phyloP scores from a whole-genome alignment of 2,888 invertebrate genomes.

The Lasioglossum villosulum region DNA sequence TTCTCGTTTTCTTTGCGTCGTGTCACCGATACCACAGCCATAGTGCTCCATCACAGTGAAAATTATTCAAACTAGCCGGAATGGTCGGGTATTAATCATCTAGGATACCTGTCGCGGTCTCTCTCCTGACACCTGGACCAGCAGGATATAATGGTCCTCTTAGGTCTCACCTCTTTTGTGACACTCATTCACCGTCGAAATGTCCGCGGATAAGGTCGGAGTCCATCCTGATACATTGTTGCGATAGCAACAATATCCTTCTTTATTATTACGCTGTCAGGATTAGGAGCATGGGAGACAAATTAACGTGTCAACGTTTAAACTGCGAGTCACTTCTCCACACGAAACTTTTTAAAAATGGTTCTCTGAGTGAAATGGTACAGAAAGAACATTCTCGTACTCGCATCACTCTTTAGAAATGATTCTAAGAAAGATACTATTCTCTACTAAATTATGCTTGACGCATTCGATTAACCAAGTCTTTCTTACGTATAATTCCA shows the following conservation, averaged over 20 bases:
- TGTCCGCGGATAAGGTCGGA: background rate
- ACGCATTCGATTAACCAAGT: background rate
- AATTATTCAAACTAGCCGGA: conserved; percentile 36
- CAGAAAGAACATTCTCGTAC: background rate
- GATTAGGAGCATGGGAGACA: background rate
- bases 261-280: conserved; percentile 4
- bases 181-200: background rate
- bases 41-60: conserved; percentile 32
- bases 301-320: background rate
- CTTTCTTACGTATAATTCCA: background rate
- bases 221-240: background rate
- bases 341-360: background rate
- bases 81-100: conserved; percentile 54
- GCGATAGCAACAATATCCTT: background rate
- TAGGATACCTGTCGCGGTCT: conserved; percentile 4
- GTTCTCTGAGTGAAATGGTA: background rate
- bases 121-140: conserved; percentile 32
- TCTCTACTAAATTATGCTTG: background rate
- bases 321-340: background rate
- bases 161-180: conserved; percentile 9
- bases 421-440: background rate
- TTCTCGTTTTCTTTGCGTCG: conserved; percentile 63
- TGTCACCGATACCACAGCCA: conserved; percentile 45
- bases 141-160: conserved; percentile 39
- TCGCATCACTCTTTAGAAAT: background rate